Evolutionary conservation across 2,888 invertebrate genomes (phyloP).

Genomic region (Leptura quadrifasciata): DNA sequence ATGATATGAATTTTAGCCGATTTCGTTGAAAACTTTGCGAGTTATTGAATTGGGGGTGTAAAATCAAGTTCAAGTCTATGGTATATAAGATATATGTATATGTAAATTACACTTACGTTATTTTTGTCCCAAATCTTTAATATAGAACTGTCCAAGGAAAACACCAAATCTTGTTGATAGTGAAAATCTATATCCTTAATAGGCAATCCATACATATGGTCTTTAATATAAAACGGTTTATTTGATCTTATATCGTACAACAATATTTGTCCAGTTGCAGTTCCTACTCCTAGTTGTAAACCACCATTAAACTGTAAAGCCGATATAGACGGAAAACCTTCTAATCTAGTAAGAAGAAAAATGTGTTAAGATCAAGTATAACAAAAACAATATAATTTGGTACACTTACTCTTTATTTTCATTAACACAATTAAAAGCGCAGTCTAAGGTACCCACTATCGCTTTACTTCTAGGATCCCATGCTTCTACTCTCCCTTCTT

Average conservation of each 20-base stretch:
- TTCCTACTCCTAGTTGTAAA: slow-evolving; percentile 91
- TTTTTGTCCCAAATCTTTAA: slow-evolving; percentile 94
- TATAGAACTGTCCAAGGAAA: slow-evolving; percentile 91
- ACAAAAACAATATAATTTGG: not conserved
- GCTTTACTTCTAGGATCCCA: slow-evolving; percentile 94
- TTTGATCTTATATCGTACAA: slow-evolving; percentile 95
- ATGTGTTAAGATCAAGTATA: slow-evolving; percentile 7
- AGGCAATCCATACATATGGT: slow-evolving; percentile 95
- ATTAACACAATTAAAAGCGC: slow-evolving; percentile 80
- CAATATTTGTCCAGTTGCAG: slow-evolving; percentile 93
- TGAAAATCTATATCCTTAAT: slow-evolving; percentile 94
- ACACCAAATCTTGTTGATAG: slow-evolving; percentile 85
- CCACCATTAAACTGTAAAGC: slow-evolving; percentile 86
- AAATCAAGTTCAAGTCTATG: not conserved
- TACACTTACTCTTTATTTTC: slow-evolving; percentile 76
- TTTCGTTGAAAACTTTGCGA: no score
- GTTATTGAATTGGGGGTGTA: no score
- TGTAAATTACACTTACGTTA: slow-evolving; percentile 78
- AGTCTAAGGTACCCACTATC: slow-evolving; percentile 89
- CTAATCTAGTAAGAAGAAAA: slow-evolving; percentile 75
- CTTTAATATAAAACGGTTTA: slow-evolving; percentile 92
- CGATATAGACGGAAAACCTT: slow-evolving; percentile 84
- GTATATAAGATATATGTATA: not conserved
- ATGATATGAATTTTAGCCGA: no score
- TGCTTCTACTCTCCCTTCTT: slow-evolving; percentile 94